phyloP scores from a whole-genome alignment of 1,140 invertebrate genomes.

The Riptortus pedestris region DNA sequence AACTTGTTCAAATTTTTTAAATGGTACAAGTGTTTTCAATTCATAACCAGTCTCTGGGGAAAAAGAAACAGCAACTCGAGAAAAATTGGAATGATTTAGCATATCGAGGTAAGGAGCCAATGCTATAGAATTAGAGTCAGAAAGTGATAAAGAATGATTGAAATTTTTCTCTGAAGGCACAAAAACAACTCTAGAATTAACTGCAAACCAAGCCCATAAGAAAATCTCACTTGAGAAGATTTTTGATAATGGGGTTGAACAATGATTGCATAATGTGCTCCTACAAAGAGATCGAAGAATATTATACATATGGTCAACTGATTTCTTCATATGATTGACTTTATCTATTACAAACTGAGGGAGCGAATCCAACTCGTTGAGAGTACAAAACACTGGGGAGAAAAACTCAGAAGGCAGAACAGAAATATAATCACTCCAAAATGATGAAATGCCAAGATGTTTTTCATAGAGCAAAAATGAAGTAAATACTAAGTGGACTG shows the following conservation, averaged over 20 bases:
- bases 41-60: constrained; percentile 30
- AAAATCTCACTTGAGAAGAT: constrained; percentile 33
- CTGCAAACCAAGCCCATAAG: constrained; percentile 44
- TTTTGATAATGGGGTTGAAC: constrained; percentile 24
- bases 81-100: constrained; percentile 44
- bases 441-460: constrained; percentile 31
- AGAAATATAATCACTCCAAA: constrained; percentile 38
- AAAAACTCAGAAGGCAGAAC: constrained; percentile 38
- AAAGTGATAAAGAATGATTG: constrained; percentile 26
- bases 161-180: constrained; percentile 29
- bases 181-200: constrained; percentile 49
- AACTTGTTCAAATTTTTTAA: constrained; percentile 32
- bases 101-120: constrained; percentile 53
- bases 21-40: constrained; percentile 30
- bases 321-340: constrained; percentile 28
- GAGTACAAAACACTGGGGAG: constrained; percentile 33
- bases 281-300: constrained; percentile 17
- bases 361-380: constrained; percentile 27
- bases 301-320: constrained; percentile 27
- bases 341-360: constrained; percentile 29
- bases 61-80: constrained; percentile 31
- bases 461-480: constrained; percentile 38
- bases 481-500: constrained; percentile 36
- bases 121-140: constrained; percentile 39
- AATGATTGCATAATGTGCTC: constrained; percentile 30